Base-by-base conservation (phyloP, 1,140 invertebrate species). In the Nephotettix cincticeps region DNA sequence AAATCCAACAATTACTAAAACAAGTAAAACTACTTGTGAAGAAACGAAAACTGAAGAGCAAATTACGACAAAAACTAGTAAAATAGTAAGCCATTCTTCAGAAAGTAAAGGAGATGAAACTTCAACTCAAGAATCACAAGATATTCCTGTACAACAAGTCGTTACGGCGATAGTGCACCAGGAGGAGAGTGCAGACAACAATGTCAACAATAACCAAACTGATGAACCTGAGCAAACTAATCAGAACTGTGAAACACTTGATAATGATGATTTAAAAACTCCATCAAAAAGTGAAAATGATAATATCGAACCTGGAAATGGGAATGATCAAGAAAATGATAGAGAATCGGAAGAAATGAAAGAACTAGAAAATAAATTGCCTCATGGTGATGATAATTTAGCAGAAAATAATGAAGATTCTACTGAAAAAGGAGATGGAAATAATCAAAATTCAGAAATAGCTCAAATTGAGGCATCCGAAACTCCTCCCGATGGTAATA, bases 111-210 rank as follows among this genome's bases (percentile, higher is more conserved):
- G 23, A 27, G 54, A 17, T 21, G 64, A 66, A 13, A 13, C 13
- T 19, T 13, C 25, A 30, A 21, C 66, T 9, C 40, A 81, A 75
- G 29, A 72, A 64, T 76, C 75, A 71, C 78, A 79, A 72, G 81
- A 74, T 71, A 69, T 75, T 56, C 70, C 43, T 29, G 36, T 58
- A 25, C 29, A 47, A n/a, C 65, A 72, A 72, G 67, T 72, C 21
- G 56, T 72, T 14, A 58, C 45, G 30, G 71, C 65, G 11, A 32
- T 45, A 63, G 66, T 72, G 43, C 71, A 68, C 30, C 45, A 28
- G 40, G 28, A 69, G 58, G 58, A 72, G 63, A 56, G 30, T 27
- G 17, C 28, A 30, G 61, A 47, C 66, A 25, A 71, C 47, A 17
- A 27, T 63, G 9, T 17, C 6, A n/a, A 58, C 21, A 25, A 58